Evolutionary conservation across 2,113 vertebrate genomes (phyloP).

Genomic region (Ornithorhynchus anatinus): DNA sequence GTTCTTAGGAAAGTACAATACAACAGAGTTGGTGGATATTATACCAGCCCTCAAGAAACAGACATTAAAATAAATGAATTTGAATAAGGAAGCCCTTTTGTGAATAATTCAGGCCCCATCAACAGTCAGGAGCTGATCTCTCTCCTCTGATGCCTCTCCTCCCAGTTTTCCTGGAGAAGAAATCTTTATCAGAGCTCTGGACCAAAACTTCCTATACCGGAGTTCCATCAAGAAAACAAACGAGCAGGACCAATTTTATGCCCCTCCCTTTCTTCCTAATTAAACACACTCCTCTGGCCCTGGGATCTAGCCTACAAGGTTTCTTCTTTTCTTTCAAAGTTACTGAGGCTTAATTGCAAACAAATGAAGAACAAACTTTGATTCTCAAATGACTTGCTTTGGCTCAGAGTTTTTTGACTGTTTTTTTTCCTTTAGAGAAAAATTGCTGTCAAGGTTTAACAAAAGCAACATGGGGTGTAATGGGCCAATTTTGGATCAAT

Average conservation of each 20-base stretch:
- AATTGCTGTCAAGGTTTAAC: constrained; percentile 46
- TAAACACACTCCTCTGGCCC: fast-evolving
- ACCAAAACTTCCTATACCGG: fast-evolving
- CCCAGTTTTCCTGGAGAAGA: no score
- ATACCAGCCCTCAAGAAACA: no score
- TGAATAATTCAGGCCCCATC: neutral
- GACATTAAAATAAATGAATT: no score
- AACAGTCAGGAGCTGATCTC: no score
- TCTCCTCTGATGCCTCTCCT: no score
- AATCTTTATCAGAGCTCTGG: neutral
- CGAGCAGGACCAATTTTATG: neutral
- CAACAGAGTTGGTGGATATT: no score
- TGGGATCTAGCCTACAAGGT: neutral
- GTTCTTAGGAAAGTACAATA: no score
- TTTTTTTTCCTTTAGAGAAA: neutral
- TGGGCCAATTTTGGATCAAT: constrained; percentile 36
- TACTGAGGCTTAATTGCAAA: constrained; percentile 11
- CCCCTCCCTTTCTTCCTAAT: neutral
- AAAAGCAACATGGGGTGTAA: constrained; percentile 53
- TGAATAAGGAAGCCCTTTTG: no score
- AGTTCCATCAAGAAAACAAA: neutral
- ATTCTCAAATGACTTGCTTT: constrained; percentile 35
- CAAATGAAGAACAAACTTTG: constrained; percentile 33
- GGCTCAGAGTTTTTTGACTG: constrained; percentile 37
- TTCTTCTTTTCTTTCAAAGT: neutral